Conservation (phyloP, 1,140 invertebrate genomes). For the Drosophila paulistorum region DNA sequence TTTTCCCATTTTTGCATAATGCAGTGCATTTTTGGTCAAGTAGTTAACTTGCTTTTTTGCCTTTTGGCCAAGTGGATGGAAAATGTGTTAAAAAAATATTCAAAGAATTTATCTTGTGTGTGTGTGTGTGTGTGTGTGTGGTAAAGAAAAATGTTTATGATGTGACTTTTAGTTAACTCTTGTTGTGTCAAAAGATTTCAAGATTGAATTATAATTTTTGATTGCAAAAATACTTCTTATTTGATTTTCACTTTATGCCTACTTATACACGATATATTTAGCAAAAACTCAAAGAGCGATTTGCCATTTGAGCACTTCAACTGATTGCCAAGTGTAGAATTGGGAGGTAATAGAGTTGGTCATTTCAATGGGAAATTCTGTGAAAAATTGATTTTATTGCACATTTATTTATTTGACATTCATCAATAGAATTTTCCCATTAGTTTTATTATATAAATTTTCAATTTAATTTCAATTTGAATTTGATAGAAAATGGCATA, state of each 20-base stretch:
- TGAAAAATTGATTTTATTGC: conserved; percentile 39
- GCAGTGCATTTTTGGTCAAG: conserved; percentile 56
- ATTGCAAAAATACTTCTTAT: not conserved
- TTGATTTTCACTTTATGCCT: conserved; percentile 16
- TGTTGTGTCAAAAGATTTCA: conserved; percentile 10
- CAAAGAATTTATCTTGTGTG: conserved; percentile 17
- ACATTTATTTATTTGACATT: conserved; percentile 27
- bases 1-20: conserved; percentile 49
- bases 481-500: conserved; percentile 16
- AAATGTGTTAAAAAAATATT: conserved; percentile 37
- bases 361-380: not conserved
- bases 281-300: not conserved
- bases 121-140: conserved; percentile 5
- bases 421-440: conserved; percentile 39
- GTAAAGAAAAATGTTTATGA: conserved; percentile 2
- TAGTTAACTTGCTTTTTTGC: conserved; percentile 19
- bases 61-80: not conserved
- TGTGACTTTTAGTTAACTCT: not conserved
- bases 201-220: conserved; percentile 2
- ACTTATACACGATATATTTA: conserved; percentile 21
- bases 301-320: not conserved
- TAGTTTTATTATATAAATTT: conserved; percentile 50
- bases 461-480: conserved; percentile 55
- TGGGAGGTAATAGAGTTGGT: not conserved
- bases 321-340: not conserved